Base-by-base conservation (phyloP, 1,140 invertebrate species). In the Drosophila novamexicana region DNA sequence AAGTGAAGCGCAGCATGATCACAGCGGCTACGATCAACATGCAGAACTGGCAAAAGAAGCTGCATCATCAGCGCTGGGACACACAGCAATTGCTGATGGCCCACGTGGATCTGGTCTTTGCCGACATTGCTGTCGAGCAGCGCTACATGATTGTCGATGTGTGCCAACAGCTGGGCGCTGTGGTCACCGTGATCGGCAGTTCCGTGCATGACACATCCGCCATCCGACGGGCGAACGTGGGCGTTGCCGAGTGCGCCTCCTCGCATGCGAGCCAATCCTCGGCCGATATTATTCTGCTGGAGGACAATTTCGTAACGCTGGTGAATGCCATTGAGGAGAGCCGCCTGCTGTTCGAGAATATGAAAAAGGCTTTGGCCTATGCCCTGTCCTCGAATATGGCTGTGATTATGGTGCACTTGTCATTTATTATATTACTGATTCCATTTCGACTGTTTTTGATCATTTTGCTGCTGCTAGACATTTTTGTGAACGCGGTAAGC, bases 321-420 rank as follows among this genome's bases (percentile, higher is more conserved):
- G 39, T 75, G 1, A 40, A 14, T 37, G 69, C 53, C 42, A 79
- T 88, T 7, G 44, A 1, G 1, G 18, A 67, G 34, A 88, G 83
- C 44, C 83, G 83, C 7, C 37, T 65, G 34, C 18, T 80, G 14
- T 88, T 63, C 37, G 77, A 80, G 34, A 88, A 88, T 6, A 44
- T 71, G 3, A 88, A 75, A 39, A 88, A 88, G 49, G 76, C 77
- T 0, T 2, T 80, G n/a, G 61, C 18, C 36, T 88, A 80, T 42
- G 40, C 54, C 4, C 37, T 88, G 7, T 45, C 59, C 16, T 56
- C 79, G n/a, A 66, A 54, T 12, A 71, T 50, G 14, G 16, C 59
- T 3, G n/a, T 50, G 5, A 1, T 89, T 0, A 2, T 62, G 9
- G 14, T 53, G 2, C 47, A 68, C 39, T 2, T 68, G 0, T 7